Evolutionary conservation across 2,113 vertebrate genomes (phyloP).

Genomic region (Fregata magnificens): DNA sequence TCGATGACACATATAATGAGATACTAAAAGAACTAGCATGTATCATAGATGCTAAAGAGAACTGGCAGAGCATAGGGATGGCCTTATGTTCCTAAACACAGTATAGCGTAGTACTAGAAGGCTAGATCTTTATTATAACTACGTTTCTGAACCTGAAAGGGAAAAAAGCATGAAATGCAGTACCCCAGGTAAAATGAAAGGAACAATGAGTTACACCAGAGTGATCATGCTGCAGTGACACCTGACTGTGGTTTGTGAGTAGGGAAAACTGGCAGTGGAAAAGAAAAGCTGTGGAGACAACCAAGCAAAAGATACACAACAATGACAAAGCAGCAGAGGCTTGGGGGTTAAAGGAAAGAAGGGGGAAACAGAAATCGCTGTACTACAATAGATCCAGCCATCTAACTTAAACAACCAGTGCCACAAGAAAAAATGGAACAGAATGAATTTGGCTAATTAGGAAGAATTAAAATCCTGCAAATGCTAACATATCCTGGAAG

Average conservation of each 20-base stretch:
- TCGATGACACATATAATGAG: conserved; percentile 58
- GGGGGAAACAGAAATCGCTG: background rate
- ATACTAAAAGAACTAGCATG: conserved; percentile 60
- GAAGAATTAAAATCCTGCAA: background rate
- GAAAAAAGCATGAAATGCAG: background rate
- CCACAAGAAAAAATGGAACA: background rate
- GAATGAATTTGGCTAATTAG: background rate
- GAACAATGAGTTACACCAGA: background rate
- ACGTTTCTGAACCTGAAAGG: background rate
- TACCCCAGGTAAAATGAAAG: background rate
- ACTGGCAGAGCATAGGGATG: conserved; percentile 31
- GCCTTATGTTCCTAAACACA: background rate
- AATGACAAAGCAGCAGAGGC: background rate
- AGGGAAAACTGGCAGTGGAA: background rate
- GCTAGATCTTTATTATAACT: background rate
- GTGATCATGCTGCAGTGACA: background rate
- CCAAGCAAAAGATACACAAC: background rate
- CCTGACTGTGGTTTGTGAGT: background rate
- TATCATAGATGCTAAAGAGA: conserved; percentile 60
- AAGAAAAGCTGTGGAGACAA: background rate
- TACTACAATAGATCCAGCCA: background rate
- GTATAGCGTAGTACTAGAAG: background rate
- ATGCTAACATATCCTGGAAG: background rate
- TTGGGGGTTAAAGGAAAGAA: background rate
- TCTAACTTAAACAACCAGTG: background rate